These are phyloP conservation scores for Bombylius discolor DNA, from an alignment of 2,888 invertebrate genomes.

Conservation along the genomic window DNA sequence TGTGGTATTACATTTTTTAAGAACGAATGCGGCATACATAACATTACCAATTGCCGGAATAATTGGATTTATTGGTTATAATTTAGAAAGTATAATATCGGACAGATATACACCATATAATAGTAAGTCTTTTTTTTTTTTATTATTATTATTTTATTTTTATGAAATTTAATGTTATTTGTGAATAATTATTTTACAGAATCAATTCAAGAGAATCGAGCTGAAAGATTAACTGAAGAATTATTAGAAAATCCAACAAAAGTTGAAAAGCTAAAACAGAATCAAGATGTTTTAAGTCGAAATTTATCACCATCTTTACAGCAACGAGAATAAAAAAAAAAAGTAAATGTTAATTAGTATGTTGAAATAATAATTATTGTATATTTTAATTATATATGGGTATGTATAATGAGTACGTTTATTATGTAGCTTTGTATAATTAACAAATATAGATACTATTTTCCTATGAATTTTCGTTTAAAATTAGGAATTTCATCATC, in stretches of 20 bases:
- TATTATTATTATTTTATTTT: too few species aligned
- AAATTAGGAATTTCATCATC: too few species aligned
- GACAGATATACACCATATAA: slow-evolving; percentile 63
- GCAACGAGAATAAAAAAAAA: too few species aligned
- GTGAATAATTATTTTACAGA: slow-evolving; percentile 33
- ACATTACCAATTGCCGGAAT: slow-evolving; percentile 72
- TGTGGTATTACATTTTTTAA: slow-evolving; percentile 47
- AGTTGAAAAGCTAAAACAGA: slow-evolving; percentile 54
- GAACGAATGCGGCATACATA: slow-evolving; percentile 64
- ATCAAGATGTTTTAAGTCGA: slow-evolving; percentile 49
- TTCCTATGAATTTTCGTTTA: too few species aligned
- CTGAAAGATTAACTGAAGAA: slow-evolving; percentile 52
- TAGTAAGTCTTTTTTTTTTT: slow-evolving; percentile 37
- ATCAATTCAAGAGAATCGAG: slow-evolving; percentile 59
- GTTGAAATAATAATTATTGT: too few species aligned
- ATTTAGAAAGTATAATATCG: slow-evolving; percentile 60
- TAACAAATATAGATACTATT: too few species aligned
- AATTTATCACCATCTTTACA: slow-evolving; percentile 54
- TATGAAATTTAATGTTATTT: neutral
- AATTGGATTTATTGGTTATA: slow-evolving; percentile 76
- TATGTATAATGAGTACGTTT: too few species aligned
- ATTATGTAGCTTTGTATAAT: too few species aligned
- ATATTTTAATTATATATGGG: too few species aligned
- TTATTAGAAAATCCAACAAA: slow-evolving; percentile 46
- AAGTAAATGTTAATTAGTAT: too few species aligned